A percentile compares a stretch with the other conserved stretches of the same genome.
phyloP scores from a whole-genome alignment of 2,113 vertebrate species.

The Cervus canadensis region DNA sequence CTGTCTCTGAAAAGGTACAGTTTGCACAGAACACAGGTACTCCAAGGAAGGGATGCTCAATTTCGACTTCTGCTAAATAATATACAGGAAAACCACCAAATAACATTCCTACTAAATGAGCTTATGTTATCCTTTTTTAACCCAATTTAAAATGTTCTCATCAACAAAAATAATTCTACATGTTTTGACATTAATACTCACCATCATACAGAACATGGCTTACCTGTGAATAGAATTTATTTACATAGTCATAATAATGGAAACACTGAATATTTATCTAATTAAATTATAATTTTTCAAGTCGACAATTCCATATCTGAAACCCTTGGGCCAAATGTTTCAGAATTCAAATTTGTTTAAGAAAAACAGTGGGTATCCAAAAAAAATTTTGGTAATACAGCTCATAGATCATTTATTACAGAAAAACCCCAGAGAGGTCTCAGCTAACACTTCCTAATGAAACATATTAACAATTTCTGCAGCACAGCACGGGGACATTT shows the following conservation, averaged over 20 bases:
- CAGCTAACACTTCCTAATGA: not conserved
- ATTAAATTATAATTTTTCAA: not conserved
- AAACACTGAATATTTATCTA: not conserved
- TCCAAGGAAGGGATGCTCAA: not conserved
- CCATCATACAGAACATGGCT: not conserved
- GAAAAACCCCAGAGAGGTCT: not conserved
- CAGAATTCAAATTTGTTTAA: not conserved
- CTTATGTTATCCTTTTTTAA: not conserved
- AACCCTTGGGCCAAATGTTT: not conserved
- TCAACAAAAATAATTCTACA: not conserved
- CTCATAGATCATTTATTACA: not conserved
- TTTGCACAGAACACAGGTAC: not conserved
- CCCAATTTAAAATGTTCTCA: not conserved
- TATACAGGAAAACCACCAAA: not conserved
- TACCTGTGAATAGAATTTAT: not conserved
- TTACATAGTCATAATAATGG: not conserved
- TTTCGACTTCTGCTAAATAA: not conserved
- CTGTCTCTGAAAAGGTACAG: not conserved
- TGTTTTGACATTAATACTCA: not conserved
- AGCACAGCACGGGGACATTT: not conserved
- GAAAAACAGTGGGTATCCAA: not conserved
- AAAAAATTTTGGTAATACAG: not conserved
- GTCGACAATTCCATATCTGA: not conserved
- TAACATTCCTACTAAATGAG: not conserved
- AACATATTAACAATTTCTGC: not conserved